phyloP scores from a whole-genome alignment of 1,140 invertebrate species.

The Whitmania pigra region DNA sequence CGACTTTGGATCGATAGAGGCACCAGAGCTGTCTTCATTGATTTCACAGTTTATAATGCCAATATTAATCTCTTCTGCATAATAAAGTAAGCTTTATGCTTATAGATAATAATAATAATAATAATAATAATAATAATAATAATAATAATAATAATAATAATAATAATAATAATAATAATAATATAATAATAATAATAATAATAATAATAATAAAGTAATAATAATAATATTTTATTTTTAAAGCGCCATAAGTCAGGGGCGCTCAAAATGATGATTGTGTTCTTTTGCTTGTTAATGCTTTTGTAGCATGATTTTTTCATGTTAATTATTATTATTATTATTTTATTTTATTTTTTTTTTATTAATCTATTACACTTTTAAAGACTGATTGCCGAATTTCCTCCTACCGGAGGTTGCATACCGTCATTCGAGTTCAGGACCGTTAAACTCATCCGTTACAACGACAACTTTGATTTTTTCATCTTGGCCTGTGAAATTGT shows the following conservation, averaged over 20 bases:
- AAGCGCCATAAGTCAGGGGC: no score
- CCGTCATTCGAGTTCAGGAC: conserved; percentile 49
- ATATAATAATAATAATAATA: no score
- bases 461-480: conserved; percentile 47
- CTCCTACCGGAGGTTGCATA: conserved; percentile 57
- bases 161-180: no score
- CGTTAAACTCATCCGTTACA: conserved; percentile 52
- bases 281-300: no score
- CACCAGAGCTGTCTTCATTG: conserved; percentile 57
- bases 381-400: conserved; percentile 56
- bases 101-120: neutral
- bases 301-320: no score
- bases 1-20: conserved; percentile 55
- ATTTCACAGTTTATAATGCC: conserved; percentile 61
- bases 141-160: no score
- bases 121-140: no score
- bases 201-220: no score
- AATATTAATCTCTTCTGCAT: conserved; percentile 62
- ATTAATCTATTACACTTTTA: conserved; percentile 25
- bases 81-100: conserved; percentile 42
- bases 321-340: no score
- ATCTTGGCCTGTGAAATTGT: conserved; percentile 52
- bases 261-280: no score
- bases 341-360: no score
- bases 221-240: no score